Evolutionary conservation across 2,113 vertebrate species (phyloP).

Genomic region (Antechinus flavipes): DNA sequence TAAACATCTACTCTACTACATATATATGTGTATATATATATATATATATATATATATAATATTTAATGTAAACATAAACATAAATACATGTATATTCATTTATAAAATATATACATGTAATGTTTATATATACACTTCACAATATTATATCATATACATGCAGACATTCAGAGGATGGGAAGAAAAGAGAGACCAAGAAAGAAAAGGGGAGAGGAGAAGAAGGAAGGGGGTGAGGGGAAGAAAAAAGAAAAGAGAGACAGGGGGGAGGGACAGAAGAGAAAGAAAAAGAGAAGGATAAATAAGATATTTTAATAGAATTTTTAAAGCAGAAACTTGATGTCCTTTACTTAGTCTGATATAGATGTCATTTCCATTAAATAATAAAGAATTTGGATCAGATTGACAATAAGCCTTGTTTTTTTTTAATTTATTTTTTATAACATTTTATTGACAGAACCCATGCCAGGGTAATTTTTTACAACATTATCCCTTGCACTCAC

Average conservation of each 20-base stretch:
- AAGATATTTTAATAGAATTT: background rate
- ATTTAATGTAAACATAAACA: background rate
- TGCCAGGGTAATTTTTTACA: too few species aligned
- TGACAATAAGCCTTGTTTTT: background rate
- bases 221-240: background rate
- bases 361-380: background rate
- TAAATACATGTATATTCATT: background rate
- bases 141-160: background rate
- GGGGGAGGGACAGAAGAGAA: too few species aligned
- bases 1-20: too few species aligned
- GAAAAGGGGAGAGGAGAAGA: too few species aligned
- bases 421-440: too few species aligned
- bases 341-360: background rate
- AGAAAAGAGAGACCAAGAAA: background rate
- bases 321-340: background rate
- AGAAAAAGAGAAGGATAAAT: too few species aligned
- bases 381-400: background rate
- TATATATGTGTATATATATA: too few species aligned
- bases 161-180: background rate
- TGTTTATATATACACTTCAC: background rate
- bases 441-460: too few species aligned
- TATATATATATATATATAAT: too few species aligned
- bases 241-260: background rate
- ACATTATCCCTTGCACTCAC: too few species aligned
- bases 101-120: background rate